Conservation (phyloP, 2,113 vertebrate species). For the Tachuris rubrigastra region DNA sequence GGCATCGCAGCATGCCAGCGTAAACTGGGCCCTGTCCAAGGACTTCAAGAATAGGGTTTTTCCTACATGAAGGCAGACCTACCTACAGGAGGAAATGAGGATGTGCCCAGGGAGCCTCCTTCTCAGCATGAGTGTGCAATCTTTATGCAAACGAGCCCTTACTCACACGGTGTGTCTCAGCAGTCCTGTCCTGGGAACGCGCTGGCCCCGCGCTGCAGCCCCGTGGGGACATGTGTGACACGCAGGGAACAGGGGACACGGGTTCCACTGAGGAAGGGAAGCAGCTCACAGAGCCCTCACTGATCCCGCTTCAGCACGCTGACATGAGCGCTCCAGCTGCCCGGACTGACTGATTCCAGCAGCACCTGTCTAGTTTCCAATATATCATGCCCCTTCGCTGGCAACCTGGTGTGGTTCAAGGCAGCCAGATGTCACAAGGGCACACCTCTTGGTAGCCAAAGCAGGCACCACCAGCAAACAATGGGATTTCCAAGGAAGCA, state of each 20-base stretch:
- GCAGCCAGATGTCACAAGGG: not conserved
- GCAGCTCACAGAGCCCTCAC: not conserved
- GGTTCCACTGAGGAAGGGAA: accelerated
- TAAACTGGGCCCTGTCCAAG: not conserved
- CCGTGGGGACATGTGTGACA: accelerated
- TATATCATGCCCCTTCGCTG: not conserved
- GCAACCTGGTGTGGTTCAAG: not conserved
- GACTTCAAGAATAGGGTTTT: not conserved
- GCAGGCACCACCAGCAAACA: constrained; percentile 2
- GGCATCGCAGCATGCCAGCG: accelerated
- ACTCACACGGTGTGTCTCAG: not conserved
- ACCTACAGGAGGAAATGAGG: not conserved
- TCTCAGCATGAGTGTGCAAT: not conserved
- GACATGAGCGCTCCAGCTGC: not conserved
- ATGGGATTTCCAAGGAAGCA: constrained; percentile 50
- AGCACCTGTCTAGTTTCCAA: not conserved
- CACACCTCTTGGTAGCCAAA: not conserved
- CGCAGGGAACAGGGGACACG: accelerated
- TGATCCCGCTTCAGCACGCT: accelerated
- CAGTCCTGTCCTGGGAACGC: not conserved
- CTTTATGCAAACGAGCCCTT: constrained; percentile 2
- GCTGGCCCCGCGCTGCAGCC: not conserved
- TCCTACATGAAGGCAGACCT: not conserved
- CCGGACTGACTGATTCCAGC: not conserved
- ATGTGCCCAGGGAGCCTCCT: not conserved